These are phyloP conservation scores for Vidua macroura DNA, from an alignment of 2,113 vertebrate species.

Conservation along the genomic window DNA sequence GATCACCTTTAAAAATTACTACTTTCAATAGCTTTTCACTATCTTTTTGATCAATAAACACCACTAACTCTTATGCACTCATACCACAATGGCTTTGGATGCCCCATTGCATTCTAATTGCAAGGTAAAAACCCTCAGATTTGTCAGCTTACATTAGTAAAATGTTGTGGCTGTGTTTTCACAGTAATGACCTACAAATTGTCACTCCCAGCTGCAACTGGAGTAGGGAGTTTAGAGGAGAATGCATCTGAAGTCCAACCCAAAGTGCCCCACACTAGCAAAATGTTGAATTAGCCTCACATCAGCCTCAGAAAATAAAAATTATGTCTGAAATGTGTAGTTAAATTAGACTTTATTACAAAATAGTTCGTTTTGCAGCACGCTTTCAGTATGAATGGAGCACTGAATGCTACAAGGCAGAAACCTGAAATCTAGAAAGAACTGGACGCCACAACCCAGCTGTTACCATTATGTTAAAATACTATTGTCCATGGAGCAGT, in stretches of 20 bases:
- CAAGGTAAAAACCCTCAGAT: background rate
- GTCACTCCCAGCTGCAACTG: background rate
- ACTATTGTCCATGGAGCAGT: background rate
- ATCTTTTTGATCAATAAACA: background rate
- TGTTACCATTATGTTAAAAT: accelerated
- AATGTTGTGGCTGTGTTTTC: background rate
- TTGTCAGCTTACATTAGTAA: background rate
- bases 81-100: background rate
- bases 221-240: background rate
- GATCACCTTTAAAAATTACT: background rate
- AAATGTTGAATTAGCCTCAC: background rate
- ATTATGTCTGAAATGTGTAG: background rate
- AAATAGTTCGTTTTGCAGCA: background rate
- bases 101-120: background rate
- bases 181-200: background rate
- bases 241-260: background rate
- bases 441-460: background rate
- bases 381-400: background rate
- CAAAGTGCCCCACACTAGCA: background rate
- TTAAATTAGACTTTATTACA: background rate
- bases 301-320: background rate
- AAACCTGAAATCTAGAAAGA: background rate
- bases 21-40: background rate
- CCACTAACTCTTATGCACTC: background rate
- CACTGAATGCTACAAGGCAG: background rate